A percentile compares a stretch with the other conserved stretches of the same genome.
These are phyloP conservation scores for Erebia ligea DNA, from an alignment of 2,888 invertebrate species.

Conservation along the genomic window DNA sequence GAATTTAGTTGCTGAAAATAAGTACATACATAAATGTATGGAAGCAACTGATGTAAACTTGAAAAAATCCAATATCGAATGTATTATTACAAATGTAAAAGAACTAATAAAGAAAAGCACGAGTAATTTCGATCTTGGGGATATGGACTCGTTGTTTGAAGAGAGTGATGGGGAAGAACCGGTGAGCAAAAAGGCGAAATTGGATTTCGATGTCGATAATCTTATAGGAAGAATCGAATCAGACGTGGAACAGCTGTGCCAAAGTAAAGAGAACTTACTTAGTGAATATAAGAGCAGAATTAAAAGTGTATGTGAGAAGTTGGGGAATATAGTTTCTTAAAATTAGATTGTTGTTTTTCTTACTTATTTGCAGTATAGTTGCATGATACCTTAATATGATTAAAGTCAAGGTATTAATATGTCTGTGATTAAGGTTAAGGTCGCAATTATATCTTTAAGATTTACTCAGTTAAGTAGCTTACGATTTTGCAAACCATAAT, in stretches of 20 bases:
- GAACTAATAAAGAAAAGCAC: conserved; percentile 42
- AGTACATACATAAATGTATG: conserved; percentile 26
- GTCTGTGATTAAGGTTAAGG: too few species aligned
- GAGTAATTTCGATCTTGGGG: conserved; percentile 64
- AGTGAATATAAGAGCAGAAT: conserved; percentile 57
- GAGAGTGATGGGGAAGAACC: conserved; percentile 59
- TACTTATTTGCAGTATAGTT: too few species aligned
- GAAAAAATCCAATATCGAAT: conserved; percentile 3
- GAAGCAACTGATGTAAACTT: neutral
- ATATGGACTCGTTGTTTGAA: conserved; percentile 61
- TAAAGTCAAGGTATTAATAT: too few species aligned
- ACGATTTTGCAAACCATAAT: too few species aligned
- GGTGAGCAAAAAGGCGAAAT: conserved; percentile 61
- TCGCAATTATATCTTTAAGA: too few species aligned
- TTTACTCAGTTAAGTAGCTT: too few species aligned
- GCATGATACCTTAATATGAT: too few species aligned
- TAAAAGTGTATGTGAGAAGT: conserved; percentile 54
- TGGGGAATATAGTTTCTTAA: conserved; percentile 55
- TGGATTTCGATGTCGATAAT: conserved; percentile 50
- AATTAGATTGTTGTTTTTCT: neutral
- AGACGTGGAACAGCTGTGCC: conserved; percentile 52
- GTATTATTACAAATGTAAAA: conserved; percentile 44
- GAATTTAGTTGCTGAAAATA: conserved; percentile 19
- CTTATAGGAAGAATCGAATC: conserved; percentile 60
- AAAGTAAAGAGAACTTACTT: conserved; percentile 55